phyloP scores from a whole-genome alignment of 2,888 invertebrate species.

The Chrysina gloriosa region DNA sequence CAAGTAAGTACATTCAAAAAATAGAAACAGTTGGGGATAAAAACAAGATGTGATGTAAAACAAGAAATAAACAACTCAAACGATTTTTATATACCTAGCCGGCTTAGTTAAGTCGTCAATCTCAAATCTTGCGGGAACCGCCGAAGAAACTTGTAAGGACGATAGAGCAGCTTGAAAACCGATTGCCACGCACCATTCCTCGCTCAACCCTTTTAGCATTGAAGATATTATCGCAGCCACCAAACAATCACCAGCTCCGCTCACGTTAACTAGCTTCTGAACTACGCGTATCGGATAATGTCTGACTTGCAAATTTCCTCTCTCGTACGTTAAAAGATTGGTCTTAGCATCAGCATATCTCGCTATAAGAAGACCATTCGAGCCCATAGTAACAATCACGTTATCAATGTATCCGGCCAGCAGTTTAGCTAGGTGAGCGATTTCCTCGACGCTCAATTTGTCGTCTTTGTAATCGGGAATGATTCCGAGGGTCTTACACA shows the following conservation, averaged over 20 bases:
- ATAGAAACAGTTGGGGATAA: too few species aligned
- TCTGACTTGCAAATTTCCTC: conserved; percentile 52
- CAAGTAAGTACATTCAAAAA: too few species aligned
- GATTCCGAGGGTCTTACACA: conserved; percentile 69
- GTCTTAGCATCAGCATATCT: conserved; percentile 57
- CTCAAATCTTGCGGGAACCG: conserved; percentile 68
- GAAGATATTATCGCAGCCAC: conserved; percentile 77
- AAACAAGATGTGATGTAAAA: too few species aligned
- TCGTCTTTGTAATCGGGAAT: conserved; percentile 44
- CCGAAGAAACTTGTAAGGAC: conserved; percentile 70
- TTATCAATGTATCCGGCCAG: conserved; percentile 68
- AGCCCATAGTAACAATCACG: conserved; percentile 74
- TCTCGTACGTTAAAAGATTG: conserved; percentile 50
- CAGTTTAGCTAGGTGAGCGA: conserved; percentile 57
- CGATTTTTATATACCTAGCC: conserved; percentile 12
- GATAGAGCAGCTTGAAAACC: conserved; percentile 73
- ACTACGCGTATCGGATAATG: conserved; percentile 65
- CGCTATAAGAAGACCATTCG: conserved; percentile 70
- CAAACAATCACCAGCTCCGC: conserved; percentile 87
- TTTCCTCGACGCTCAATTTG: conserved; percentile 58
- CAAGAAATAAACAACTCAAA: conserved; percentile 4
- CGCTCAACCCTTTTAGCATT: conserved; percentile 68
- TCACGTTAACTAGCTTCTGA: conserved; percentile 74
- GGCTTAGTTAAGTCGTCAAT: conserved; percentile 40
- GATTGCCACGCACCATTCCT: conserved; percentile 71